Base-by-base conservation (phyloP, 2,888 invertebrate genomes). In the Amphiduros pacificus region DNA sequence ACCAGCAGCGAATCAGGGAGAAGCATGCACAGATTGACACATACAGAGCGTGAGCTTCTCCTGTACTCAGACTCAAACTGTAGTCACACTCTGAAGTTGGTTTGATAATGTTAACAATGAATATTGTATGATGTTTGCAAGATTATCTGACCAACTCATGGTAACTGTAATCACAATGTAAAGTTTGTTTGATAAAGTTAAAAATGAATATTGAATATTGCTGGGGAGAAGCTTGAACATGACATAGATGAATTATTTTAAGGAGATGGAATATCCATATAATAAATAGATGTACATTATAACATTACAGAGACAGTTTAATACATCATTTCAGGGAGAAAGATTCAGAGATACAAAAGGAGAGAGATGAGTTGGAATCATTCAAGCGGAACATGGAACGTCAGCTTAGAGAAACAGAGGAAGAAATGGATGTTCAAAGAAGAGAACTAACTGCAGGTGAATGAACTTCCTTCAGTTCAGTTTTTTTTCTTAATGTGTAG, bases 21-120 rank as follows among this genome's bases (percentile, higher is more conserved):
- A 81, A 78, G 69, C 78, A 79, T 65, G 65, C 71, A 29, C 79
- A 80, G 62, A 67, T 80, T 40, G 77, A 79, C 48, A 60, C 73
- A 5, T 80, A 74, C 63, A 74, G 74, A 66, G 71, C 69, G 78
- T 79, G 64, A 65, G 64, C 28, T 2, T 36, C 9, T 14, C 36
- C 36, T n/a, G n/a, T n/a, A n/a, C n/a, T n/a, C n/a, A n/a, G n/a
- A n/a, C n/a, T n/a, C n/a, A n/a, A n/a, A n/a, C n/a, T n/a, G n/a
- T n/a, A n/a, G n/a, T n/a, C n/a, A n/a, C n/a, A n/a, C n/a, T n/a
- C n/a, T n/a, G n/a, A n/a, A n/a, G n/a, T n/a, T n/a, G n/a, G n/a
- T n/a, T n/a, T n/a, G n/a, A n/a, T n/a, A n/a, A n/a, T n/a, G n/a
- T n/a, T n/a, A n/a, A n/a, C n/a, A n/a, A n/a, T n/a, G n/a, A n/a